These are phyloP conservation scores for Conistra vaccinii DNA, from an alignment of 2,888 invertebrate species.

Conservation along the genomic window DNA sequence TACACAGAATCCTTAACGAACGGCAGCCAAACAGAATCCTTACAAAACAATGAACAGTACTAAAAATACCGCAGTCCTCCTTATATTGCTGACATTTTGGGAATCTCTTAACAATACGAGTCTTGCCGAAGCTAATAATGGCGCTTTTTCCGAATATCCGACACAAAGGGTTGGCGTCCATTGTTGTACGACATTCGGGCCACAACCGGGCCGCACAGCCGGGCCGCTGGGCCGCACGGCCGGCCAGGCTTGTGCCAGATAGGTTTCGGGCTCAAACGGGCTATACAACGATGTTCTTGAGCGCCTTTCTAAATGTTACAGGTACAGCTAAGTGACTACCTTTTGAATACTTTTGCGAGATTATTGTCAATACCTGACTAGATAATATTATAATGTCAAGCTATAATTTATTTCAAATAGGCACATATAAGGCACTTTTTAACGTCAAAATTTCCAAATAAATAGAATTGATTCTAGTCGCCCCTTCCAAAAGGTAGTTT, in stretches of 20 bases:
- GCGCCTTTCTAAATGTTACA: background rate
- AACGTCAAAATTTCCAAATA: too few relatives aligned
- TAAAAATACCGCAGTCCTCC: conserved; percentile 17
- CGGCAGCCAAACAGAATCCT: conserved; percentile 9
- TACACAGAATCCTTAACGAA: conserved; percentile 10
- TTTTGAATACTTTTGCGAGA: background rate
- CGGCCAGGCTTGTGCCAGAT: conserved; percentile 12
- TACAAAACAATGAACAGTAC: conserved; percentile 42
- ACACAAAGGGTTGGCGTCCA: conserved; percentile 53
- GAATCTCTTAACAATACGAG: conserved; percentile 51
- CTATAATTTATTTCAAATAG: too few relatives aligned
- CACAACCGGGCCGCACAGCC: background rate
- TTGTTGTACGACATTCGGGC: conserved; percentile 51
- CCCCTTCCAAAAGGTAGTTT: too few relatives aligned
- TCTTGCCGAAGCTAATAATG: conserved; percentile 47
- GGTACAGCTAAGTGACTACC: background rate
- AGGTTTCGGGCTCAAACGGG: background rate
- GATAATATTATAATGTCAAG: too few relatives aligned
- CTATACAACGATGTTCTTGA: background rate
- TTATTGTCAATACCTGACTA: background rate
- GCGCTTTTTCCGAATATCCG: conserved; percentile 43
- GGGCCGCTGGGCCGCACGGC: conserved; percentile 12
- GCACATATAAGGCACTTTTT: too few relatives aligned
- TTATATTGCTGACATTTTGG: conserved; percentile 22
- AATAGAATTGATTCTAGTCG: too few relatives aligned